These are phyloP conservation scores for Enteromius trimaculatus DNA, from an alignment of 2,797 vertebrate species.

Conservation along the genomic window DNA sequence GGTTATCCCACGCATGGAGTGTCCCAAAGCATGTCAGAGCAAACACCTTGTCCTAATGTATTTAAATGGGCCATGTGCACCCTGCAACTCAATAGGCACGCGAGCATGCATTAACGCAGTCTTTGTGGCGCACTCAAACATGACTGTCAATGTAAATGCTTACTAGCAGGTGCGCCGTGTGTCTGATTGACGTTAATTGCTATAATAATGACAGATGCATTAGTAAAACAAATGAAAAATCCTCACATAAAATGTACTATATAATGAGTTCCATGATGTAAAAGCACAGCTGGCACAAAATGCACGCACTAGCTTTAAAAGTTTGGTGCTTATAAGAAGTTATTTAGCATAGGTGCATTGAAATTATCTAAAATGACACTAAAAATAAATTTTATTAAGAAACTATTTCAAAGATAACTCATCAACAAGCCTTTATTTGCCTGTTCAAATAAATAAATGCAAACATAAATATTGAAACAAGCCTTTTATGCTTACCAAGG, in stretches of 20 bases:
- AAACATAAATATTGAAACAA: neutral
- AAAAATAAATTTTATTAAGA: neutral
- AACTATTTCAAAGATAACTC: neutral
- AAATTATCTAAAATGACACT: neutral
- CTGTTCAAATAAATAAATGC: neutral
- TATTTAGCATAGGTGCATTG: neutral
- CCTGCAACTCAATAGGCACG: slow-evolving; percentile 14
- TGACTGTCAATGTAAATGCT: slow-evolving; percentile 4
- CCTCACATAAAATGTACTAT: neutral
- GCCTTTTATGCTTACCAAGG: neutral
- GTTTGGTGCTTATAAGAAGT: too few species aligned
- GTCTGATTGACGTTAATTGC: neutral
- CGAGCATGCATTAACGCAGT: neutral
- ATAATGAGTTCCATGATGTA: neutral
- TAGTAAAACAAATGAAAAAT: neutral
- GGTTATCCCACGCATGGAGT: slow-evolving; percentile 38
- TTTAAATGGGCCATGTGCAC: slow-evolving; percentile 3
- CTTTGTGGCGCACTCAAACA: slow-evolving; percentile 18
- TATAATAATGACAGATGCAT: neutral
- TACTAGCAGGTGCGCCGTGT: neutral
- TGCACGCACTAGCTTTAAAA: too few species aligned
- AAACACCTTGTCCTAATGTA: neutral
- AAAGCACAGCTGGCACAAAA: neutral
- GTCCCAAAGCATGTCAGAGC: slow-evolving; percentile 27
- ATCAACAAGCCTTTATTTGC: neutral